These are phyloP conservation scores for Hemicordylus capensis DNA, from an alignment of 2,113 vertebrate genomes.

Conservation along the genomic window DNA sequence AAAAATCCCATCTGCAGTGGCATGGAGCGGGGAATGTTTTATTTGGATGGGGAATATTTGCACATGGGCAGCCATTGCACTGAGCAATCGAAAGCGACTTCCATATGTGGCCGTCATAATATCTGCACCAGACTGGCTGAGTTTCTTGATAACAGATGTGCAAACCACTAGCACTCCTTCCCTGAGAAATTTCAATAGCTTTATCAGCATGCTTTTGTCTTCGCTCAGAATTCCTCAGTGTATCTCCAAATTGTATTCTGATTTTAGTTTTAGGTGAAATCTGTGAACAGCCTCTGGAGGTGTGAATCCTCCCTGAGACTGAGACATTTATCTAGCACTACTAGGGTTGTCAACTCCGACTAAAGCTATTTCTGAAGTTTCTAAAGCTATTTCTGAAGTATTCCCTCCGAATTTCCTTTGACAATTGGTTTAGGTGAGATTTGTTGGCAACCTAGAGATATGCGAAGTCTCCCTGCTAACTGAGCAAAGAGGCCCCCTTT, in stretches of 20 bases:
- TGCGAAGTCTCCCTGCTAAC: no score
- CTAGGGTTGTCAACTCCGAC: no score
- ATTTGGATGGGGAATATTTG: background rate
- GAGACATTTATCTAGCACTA: background rate
- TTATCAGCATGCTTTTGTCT: background rate
- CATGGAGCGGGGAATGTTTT: background rate
- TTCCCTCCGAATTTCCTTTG: background rate
- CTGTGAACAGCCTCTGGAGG: background rate
- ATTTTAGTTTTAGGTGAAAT: background rate
- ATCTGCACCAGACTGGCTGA: background rate
- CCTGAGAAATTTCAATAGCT: background rate
- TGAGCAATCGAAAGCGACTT: background rate
- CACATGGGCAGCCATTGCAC: background rate
- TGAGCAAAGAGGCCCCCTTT: no score
- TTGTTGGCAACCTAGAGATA: no score
- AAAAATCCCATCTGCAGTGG: no score
- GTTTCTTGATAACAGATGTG: background rate
- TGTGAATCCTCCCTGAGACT: background rate
- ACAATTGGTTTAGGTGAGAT: background rate
- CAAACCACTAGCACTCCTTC: background rate
- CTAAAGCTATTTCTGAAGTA: background rate
- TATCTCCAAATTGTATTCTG: background rate
- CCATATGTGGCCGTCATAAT: background rate
- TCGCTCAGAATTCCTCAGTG: background rate
- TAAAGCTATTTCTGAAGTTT: no score